These are phyloP conservation scores for Nothocercus julius DNA, from an alignment of 2,113 vertebrate species.

Conservation along the genomic window DNA sequence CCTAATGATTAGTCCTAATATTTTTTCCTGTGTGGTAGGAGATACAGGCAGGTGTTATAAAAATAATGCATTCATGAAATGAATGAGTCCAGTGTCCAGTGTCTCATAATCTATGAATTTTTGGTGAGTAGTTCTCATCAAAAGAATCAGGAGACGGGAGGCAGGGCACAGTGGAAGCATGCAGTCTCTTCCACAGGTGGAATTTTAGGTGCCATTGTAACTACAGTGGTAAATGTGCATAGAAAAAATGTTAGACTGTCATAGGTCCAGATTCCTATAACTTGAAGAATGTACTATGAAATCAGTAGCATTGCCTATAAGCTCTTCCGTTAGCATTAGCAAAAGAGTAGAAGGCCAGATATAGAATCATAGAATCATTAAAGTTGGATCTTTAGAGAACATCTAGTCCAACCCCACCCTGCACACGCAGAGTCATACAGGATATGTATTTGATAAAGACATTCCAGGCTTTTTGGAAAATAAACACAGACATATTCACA, in stretches of 20 bases:
- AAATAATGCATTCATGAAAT: background rate
- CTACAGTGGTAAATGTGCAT: background rate
- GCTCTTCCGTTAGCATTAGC: background rate
- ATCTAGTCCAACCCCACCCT: no score
- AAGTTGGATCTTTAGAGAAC: no score
- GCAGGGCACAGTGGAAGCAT: background rate
- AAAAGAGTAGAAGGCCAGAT: background rate
- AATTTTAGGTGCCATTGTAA: background rate
- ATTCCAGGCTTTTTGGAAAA: background rate
- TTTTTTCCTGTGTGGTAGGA: background rate
- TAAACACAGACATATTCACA: background rate
- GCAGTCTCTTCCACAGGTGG: background rate
- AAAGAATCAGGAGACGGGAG: background rate
- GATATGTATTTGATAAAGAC: background rate
- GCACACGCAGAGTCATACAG: background rate
- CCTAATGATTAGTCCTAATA: background rate
- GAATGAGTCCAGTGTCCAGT: no score
- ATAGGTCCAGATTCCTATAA: background rate
- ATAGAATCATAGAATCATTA: no score
- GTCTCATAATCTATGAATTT: background rate
- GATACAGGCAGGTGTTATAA: background rate
- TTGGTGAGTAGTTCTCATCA: background rate
- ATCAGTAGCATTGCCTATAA: background rate
- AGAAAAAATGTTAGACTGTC: background rate
- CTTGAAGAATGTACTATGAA: background rate